phyloP scores from a whole-genome alignment of 2,888 invertebrate genomes.

The Buathra laborator region DNA sequence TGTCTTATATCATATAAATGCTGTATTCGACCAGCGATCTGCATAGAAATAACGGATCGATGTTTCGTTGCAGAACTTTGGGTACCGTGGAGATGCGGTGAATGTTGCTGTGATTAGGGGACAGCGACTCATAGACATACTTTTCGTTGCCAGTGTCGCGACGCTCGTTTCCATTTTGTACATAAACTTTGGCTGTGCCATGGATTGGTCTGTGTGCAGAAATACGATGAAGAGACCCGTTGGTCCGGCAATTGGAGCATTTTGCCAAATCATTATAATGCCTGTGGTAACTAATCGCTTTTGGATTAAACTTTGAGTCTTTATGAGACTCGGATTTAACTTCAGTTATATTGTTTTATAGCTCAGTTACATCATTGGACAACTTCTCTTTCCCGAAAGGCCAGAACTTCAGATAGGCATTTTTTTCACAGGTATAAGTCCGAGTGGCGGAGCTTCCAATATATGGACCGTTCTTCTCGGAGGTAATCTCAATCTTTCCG shows the following conservation, averaged over 20 bases:
- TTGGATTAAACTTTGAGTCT: background rate
- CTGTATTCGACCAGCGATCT: background rate
- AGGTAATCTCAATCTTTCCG: slow-evolving; percentile 96
- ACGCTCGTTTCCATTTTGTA: slow-evolving; percentile 92
- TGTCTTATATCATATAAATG: background rate
- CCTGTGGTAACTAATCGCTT: slow-evolving; percentile 86
- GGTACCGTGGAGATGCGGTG: slow-evolving; percentile 76
- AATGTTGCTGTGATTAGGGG: slow-evolving; percentile 88
- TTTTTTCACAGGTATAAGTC: slow-evolving; percentile 96
- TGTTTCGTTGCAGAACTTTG: slow-evolving; percentile 61
- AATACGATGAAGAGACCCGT: slow-evolving; percentile 90
- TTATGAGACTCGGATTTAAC: background rate
- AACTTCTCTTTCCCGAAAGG: slow-evolving; percentile 89
- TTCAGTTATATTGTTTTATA: slow-evolving; percentile 81
- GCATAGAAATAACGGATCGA: background rate
- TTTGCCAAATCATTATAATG: slow-evolving; percentile 93
- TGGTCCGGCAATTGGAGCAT: slow-evolving; percentile 92
- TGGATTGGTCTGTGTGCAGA: slow-evolving; percentile 91
- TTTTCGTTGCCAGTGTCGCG: slow-evolving; percentile 92
- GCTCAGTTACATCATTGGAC: slow-evolving; percentile 91
- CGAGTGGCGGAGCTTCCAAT: slow-evolving; percentile 98
- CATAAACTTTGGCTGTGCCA: slow-evolving; percentile 96
- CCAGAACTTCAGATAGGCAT: slow-evolving; percentile 92
- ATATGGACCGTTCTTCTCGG: slow-evolving; percentile 97
- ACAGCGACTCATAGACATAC: slow-evolving; percentile 89